Evolutionary conservation across 2,797 vertebrate species (phyloP).

Genomic region (Poecile montanus): DNA sequence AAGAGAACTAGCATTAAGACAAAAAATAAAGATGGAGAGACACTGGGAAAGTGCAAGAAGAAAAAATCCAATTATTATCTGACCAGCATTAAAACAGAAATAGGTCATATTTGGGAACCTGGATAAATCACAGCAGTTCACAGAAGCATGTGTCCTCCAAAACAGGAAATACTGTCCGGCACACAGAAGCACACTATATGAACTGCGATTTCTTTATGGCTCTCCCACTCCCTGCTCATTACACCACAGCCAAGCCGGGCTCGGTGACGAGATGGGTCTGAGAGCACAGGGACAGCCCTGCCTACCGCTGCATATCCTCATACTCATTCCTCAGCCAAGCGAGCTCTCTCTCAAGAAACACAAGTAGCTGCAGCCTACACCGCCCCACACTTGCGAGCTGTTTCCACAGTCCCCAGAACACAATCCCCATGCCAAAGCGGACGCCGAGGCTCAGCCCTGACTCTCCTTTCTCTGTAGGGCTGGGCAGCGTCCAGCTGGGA

Average conservation of each 20-base stretch:
- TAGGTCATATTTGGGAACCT: background rate
- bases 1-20: background rate
- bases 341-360: background rate
- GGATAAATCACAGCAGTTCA: background rate
- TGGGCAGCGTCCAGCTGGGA: background rate
- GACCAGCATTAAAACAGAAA: background rate
- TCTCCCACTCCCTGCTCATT: no score
- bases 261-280: background rate
- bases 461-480: background rate
- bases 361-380: background rate
- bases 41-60: fast-evolving
- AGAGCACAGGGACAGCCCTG: no score
- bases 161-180: background rate
- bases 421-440: fast-evolving
- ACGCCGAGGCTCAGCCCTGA: background rate
- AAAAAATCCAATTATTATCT: background rate
- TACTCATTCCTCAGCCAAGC: fast-evolving
- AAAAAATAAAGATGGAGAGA: background rate
- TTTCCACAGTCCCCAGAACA: background rate
- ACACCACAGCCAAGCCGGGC: background rate
- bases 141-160: background rate
- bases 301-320: background rate
- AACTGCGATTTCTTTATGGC: background rate
- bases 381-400: fast-evolving
- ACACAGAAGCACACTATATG: fast-evolving